Conservation (phyloP, 1,140 invertebrate species). For the Bactericera cockerelli region DNA sequence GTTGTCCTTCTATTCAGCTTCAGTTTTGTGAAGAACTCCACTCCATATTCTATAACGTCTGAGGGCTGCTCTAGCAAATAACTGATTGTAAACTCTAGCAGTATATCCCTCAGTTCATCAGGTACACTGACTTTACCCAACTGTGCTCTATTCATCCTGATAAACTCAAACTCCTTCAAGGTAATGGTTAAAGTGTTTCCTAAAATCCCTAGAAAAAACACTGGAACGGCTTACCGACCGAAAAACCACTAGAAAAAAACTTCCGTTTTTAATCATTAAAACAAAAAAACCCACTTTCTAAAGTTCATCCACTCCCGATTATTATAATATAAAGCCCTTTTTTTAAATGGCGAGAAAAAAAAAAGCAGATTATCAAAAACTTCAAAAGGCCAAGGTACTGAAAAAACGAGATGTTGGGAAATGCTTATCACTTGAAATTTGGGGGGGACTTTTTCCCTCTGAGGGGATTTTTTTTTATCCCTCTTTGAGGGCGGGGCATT, state of each 20-base stretch:
- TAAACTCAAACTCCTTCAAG: not conserved
- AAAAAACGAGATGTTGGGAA: too few species aligned
- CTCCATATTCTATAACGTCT: conserved; percentile 80
- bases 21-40: conserved; percentile 76
- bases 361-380: not conserved
- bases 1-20: conserved; percentile 39
- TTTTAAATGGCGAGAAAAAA: conserved; percentile 1
- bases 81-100: conserved; percentile 89
- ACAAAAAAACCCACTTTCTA: not conserved
- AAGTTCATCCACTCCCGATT: not conserved
- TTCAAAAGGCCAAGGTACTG: not conserved
- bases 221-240: too few species aligned
- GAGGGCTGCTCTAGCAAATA: conserved; percentile 82
- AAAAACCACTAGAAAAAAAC: too few species aligned
- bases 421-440: too few species aligned
- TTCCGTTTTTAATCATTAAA: too few species aligned
- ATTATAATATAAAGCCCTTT: not conserved
- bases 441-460: too few species aligned
- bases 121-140: conserved; percentile 40
- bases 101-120: conserved; percentile 76
- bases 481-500: too few species aligned
- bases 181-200: too few species aligned
- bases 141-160: conserved; percentile 6
- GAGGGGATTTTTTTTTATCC: too few species aligned
- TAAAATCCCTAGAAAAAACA: too few species aligned